phyloP scores from a whole-genome alignment of 2,888 invertebrate genomes.

The Rhingia campestris region DNA sequence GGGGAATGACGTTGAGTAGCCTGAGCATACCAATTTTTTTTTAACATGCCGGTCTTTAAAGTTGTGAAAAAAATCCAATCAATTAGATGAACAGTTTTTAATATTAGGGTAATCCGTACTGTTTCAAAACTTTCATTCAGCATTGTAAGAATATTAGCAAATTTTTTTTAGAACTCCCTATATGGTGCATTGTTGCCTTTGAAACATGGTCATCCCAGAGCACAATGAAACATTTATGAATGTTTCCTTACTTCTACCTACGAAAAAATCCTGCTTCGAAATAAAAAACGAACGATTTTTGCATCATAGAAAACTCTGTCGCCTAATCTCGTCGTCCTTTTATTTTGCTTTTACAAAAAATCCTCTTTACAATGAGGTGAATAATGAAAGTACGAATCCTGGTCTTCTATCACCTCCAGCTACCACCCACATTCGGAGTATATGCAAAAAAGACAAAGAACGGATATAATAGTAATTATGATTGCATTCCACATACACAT shows the following conservation, averaged over 20 bases:
- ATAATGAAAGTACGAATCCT: conserved; percentile 52
- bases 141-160: too few relatives aligned
- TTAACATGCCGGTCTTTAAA: too few relatives aligned
- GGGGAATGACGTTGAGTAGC: too few relatives aligned
- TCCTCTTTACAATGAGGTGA: conserved; percentile 34
- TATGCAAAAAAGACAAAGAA: conserved; percentile 56
- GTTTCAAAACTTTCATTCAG: too few relatives aligned
- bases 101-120: too few relatives aligned
- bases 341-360: neutral
- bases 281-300: conserved; percentile 52
- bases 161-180: too few relatives aligned
- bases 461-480: conserved; percentile 69
- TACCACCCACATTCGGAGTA: conserved; percentile 44
- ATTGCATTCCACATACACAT: conserved; percentile 65
- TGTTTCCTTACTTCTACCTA: neutral
- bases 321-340: conserved; percentile 20
- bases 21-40: too few relatives aligned
- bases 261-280: conserved; percentile 16
- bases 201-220: conserved; percentile 5
- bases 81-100: too few relatives aligned
- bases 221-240: conserved; percentile 8
- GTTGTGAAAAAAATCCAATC: too few relatives aligned
- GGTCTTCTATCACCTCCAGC: conserved; percentile 33
- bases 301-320: conserved; percentile 32
- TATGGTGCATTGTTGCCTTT: conserved; percentile 10